Evolutionary conservation across 2,113 vertebrate species (phyloP).

Genomic region (Uropsilus gracilis): DNA sequence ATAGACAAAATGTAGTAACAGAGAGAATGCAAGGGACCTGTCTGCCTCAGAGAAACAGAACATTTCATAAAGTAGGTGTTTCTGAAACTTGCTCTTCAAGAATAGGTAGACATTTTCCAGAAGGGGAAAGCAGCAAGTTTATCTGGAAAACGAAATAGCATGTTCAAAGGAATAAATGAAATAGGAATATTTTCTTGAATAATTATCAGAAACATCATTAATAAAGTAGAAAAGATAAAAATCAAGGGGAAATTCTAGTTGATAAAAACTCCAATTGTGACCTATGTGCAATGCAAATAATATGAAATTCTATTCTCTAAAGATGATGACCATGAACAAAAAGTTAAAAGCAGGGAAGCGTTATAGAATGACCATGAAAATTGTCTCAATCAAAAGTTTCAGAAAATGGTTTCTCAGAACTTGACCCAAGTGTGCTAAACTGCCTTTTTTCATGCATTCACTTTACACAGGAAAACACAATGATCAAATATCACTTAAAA

Average conservation of each 20-base stretch:
- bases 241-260: background rate
- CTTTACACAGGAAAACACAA: conserved; percentile 21
- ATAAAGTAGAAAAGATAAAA: background rate
- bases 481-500: background rate
- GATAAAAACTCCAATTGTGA: background rate
- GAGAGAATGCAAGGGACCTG: background rate
- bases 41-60: background rate
- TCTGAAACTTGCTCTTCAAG: background rate
- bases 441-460: background rate
- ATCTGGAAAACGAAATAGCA: background rate
- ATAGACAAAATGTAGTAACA: background rate
- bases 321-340: background rate
- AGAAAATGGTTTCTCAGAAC: conserved; percentile 19
- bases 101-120: background rate
- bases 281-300: background rate
- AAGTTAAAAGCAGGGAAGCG: background rate
- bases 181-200: background rate
- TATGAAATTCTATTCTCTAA: background rate
- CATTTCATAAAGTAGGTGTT: background rate
- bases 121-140: background rate
- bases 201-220: background rate
- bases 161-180: background rate
- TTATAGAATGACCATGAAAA: background rate
- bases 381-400: background rate
- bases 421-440: background rate